Percentiles rank a stretch among this genome's conserved stretches.
These are phyloP conservation scores for Panulirus ornatus DNA, from an alignment of 1,140 invertebrate genomes.

Conservation along the genomic window DNA sequence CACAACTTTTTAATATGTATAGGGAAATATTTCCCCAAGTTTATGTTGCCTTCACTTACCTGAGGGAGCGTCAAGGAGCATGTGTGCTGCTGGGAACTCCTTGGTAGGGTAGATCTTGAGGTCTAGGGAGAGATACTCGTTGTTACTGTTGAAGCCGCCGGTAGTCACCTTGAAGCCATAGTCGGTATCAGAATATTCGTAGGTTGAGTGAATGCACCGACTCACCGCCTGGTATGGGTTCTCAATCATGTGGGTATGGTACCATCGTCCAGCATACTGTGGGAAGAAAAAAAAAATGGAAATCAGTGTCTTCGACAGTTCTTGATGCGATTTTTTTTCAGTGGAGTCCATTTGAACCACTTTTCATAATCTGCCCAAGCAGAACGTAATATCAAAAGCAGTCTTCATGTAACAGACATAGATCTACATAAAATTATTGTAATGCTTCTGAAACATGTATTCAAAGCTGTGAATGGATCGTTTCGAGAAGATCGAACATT, in stretches of 20 bases:
- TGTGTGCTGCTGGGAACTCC: slow-evolving; percentile 38
- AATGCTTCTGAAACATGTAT: too few relatives aligned
- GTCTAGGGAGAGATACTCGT: neutral
- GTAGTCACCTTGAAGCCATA: slow-evolving; percentile 45
- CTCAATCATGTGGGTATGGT: slow-evolving; percentile 35
- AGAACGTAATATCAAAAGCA: too few relatives aligned
- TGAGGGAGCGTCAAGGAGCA: slow-evolving; percentile 30
- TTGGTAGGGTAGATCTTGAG: slow-evolving; percentile 40
- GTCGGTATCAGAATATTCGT: slow-evolving; percentile 9
- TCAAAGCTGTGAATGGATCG: too few relatives aligned
- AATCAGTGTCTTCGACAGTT: neutral
- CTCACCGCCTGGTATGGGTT: slow-evolving; percentile 9
- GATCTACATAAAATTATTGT: too few relatives aligned
- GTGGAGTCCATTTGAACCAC: too few relatives aligned
- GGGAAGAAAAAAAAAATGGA: neutral
- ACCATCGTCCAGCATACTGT: slow-evolving; percentile 42
- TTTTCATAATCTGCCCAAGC: too few relatives aligned
- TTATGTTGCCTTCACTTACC: neutral
- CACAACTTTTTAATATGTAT: too few relatives aligned
- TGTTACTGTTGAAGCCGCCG: slow-evolving; percentile 9
- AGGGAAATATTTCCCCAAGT: neutral
- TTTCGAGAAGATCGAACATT: too few relatives aligned
- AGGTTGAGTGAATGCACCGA: slow-evolving; percentile 35
- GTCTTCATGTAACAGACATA: too few relatives aligned
- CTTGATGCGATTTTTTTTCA: too few relatives aligned